phyloP scores from a whole-genome alignment of 2,797 vertebrate genomes.

The Okamejei kenojei region DNA sequence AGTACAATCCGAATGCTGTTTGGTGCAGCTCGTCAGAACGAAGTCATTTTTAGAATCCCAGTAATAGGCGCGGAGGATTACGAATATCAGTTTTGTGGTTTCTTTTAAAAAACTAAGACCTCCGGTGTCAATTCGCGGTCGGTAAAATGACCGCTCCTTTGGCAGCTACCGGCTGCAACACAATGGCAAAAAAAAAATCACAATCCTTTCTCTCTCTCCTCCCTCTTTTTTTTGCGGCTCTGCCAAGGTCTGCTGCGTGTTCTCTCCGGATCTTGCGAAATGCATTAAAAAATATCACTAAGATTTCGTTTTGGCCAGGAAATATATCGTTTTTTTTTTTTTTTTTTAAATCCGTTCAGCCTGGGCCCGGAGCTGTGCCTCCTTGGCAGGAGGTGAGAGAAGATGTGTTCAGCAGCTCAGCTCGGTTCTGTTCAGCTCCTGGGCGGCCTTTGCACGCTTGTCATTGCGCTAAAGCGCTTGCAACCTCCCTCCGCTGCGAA shows the following conservation, averaged over 20 bases:
- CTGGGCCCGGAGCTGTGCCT: background rate
- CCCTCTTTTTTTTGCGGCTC: background rate
- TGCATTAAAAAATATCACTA: background rate
- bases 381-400: background rate
- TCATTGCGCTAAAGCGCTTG: background rate
- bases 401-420: background rate
- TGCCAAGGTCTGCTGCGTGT: background rate
- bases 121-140: background rate
- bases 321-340: background rate
- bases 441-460: background rate
- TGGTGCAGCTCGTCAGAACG: background rate
- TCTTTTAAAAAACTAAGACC: background rate
- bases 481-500: background rate
- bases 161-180: background rate
- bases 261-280: constrained; percentile 6
- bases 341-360: background rate
- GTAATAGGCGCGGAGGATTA: background rate
- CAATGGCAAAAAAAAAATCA: background rate
- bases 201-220: background rate
- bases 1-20: background rate
- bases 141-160: background rate
- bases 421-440: background rate
- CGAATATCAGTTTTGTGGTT: background rate
- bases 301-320: too few relatives aligned
- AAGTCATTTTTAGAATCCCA: constrained; percentile 6